These are phyloP conservation scores for Chrysocyon brachyurus DNA, from an alignment of 2,797 vertebrate species.

Conservation along the genomic window DNA sequence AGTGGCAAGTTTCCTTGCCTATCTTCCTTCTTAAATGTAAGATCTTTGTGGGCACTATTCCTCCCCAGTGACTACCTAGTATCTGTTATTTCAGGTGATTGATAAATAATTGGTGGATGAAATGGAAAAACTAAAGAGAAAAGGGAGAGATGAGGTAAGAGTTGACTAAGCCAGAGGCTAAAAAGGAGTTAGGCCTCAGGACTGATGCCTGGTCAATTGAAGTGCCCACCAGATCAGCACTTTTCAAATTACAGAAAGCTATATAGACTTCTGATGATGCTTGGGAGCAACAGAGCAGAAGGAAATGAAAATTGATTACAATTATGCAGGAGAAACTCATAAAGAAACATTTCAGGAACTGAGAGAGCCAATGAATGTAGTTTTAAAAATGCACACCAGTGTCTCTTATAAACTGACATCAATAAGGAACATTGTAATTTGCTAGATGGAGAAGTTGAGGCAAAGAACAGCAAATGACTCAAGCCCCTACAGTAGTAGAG, in stretches of 20 bases:
- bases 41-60: neutral
- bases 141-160: neutral
- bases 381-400: conserved; percentile 6
- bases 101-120: neutral
- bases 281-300: neutral
- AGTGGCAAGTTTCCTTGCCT: neutral
- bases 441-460: conserved; percentile 1
- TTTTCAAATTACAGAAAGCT: conserved; percentile 38
- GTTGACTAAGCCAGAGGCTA: neutral
- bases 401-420: neutral
- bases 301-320: conserved; percentile 67
- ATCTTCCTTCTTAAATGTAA: neutral
- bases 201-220: conserved; percentile 4
- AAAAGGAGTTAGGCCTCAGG: conserved; percentile 8
- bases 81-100: neutral
- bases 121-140: neutral
- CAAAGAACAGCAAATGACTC: neutral
- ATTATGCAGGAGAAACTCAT: conserved; percentile 33
- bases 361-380: neutral
- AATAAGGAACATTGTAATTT: conserved; percentile 1
- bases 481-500: neutral
- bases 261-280: neutral
- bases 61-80: neutral
- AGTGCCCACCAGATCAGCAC: neutral
- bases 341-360: conserved; percentile 8